These are phyloP conservation scores for Monopterus albus DNA, from an alignment of 2,113 vertebrate genomes.

Conservation along the genomic window DNA sequence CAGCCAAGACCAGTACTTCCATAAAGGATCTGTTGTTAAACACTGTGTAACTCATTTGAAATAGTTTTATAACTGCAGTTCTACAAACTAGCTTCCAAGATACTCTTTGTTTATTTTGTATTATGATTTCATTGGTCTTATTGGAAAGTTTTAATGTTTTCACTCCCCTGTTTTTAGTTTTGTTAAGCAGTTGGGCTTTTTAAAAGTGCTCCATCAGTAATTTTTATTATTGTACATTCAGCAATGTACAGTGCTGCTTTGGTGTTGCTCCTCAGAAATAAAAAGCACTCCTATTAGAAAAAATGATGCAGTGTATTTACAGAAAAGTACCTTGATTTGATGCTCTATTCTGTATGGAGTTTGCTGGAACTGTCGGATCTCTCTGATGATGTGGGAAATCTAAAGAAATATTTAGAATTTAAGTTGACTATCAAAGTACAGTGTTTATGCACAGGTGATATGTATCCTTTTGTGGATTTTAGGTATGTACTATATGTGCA, in stretches of 20 bases:
- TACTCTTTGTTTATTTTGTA: too few relatives aligned
- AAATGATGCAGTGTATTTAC: neutral
- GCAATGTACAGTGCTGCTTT: neutral
- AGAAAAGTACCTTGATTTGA: constrained; percentile 90
- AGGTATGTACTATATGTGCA: constrained; percentile 7
- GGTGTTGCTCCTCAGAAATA: neutral
- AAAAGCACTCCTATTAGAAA: neutral
- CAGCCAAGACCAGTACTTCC: too few relatives aligned
- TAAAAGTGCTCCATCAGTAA: too few relatives aligned
- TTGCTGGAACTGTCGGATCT: constrained; percentile 99
- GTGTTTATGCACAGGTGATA: neutral
- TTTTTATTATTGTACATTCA: neutral
- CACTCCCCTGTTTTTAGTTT: too few relatives aligned
- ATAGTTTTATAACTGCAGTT: too few relatives aligned
- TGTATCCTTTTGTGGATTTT: neutral
- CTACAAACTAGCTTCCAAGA: too few relatives aligned
- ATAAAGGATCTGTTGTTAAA: too few relatives aligned
- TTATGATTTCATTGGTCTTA: too few relatives aligned
- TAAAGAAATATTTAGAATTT: constrained; percentile 59
- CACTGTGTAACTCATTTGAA: too few relatives aligned
- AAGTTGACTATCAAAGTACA: neutral
- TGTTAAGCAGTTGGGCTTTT: too few relatives aligned
- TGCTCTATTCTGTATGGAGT: constrained; percentile 97
- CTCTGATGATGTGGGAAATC: constrained; percentile 99
- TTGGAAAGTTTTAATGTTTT: too few relatives aligned